A percentile compares a stretch with the other conserved stretches of the same genome.
phyloP scores from a whole-genome alignment of 2,888 invertebrate genomes.

The Pterobdella sp. region DNA sequence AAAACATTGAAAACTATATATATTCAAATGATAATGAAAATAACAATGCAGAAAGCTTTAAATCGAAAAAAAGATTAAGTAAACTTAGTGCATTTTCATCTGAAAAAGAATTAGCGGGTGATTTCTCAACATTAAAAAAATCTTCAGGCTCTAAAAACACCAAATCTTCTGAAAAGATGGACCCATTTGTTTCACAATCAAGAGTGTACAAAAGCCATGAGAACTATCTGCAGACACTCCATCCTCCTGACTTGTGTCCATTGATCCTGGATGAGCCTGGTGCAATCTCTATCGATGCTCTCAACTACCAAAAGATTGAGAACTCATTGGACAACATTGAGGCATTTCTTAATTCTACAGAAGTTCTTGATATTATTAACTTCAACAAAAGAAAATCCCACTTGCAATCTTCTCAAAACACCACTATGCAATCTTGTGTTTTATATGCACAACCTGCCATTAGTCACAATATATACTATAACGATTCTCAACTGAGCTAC shows the following conservation, averaged over 20 bases:
- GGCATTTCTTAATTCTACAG: not conserved
- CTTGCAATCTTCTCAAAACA: not conserved
- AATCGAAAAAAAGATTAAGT: too few species aligned
- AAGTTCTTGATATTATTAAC: not conserved
- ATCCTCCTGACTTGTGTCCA: conserved; percentile 68
- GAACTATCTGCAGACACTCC: conserved; percentile 71
- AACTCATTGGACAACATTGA: conserved; percentile 33
- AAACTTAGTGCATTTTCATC: not conserved
- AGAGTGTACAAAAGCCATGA: conserved; percentile 77
- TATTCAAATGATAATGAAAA: not conserved
- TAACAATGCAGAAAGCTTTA: not conserved
- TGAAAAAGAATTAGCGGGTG: not conserved
- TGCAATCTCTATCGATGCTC: conserved; percentile 81
- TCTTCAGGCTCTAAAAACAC: not conserved
- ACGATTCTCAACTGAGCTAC: too few species aligned
- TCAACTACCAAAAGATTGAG: conserved; percentile 54
- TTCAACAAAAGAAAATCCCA: not conserved
- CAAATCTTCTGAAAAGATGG: not conserved
- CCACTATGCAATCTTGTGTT: too few species aligned
- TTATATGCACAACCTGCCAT: too few species aligned
- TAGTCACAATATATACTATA: too few species aligned
- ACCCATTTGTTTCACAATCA: not conserved
- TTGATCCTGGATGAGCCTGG: conserved; percentile 86
- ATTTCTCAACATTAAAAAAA: not conserved
- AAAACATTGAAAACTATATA: not conserved